These are phyloP conservation scores for Dinothrombium tinctorium DNA, from an alignment of 1,140 invertebrate species.

Conservation along the genomic window DNA sequence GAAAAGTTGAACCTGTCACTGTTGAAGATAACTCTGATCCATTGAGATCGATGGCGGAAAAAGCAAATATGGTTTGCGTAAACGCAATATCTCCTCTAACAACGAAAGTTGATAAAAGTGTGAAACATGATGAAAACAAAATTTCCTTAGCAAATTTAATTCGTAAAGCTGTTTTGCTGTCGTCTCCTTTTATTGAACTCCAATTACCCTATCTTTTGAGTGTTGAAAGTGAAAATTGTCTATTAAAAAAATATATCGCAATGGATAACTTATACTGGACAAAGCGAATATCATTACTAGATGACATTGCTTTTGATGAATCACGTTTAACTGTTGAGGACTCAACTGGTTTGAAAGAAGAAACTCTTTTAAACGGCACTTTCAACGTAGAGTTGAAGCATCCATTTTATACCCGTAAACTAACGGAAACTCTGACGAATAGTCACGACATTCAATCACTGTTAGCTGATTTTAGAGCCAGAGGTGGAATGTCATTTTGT, in stretches of 20 bases:
- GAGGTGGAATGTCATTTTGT: slow-evolving; percentile 32
- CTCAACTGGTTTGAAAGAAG: background rate
- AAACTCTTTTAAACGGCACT: background rate
- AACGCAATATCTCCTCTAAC: background rate
- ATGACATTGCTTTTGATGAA: background rate
- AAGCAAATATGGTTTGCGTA: slow-evolving; percentile 1
- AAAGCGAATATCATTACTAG: background rate
- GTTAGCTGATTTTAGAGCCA: slow-evolving; percentile 60
- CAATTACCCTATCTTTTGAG: background rate
- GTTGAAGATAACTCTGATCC: slow-evolving; percentile 12
- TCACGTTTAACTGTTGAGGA: background rate
- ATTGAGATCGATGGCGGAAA: background rate
- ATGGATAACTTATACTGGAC: background rate
- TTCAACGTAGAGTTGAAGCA: slow-evolving; percentile 23
- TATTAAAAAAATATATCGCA: slow-evolving; percentile 1
- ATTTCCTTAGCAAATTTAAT: background rate
- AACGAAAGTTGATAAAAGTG: background rate
- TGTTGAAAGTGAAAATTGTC: background rate
- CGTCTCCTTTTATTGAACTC: background rate
- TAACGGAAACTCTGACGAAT: background rate
- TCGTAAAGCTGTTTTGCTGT: background rate
- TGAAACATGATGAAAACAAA: background rate
- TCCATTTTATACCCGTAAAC: slow-evolving; percentile 28
- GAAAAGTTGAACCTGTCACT: background rate
- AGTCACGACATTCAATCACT: slow-evolving; percentile 34